phyloP scores from a whole-genome alignment of 2,888 invertebrate species.

The Cataglyphis rosenhaueri region DNA sequence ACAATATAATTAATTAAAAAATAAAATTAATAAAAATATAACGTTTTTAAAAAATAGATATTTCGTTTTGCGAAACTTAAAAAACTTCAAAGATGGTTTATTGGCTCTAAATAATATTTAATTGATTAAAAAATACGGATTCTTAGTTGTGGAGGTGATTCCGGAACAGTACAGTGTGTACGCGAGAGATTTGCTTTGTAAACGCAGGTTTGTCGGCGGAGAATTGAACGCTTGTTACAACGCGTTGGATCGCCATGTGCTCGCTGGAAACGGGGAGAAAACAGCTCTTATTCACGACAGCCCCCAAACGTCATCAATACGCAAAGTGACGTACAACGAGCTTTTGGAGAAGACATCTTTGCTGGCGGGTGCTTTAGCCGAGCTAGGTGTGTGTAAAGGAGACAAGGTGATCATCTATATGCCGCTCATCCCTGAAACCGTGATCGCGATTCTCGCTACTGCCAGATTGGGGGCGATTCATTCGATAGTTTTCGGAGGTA shows the following conservation, averaged over 20 bases:
- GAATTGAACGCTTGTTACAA: constrained; percentile 97
- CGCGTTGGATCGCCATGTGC: constrained; percentile 95
- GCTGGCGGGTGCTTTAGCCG: constrained; percentile 92
- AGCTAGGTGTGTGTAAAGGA: constrained; percentile 92
- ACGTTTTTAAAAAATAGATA: background rate
- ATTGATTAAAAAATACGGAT: background rate
- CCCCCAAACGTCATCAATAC: constrained; percentile 92
- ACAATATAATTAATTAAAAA: too few species aligned
- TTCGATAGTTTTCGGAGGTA: constrained; percentile 97
- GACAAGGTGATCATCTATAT: constrained; percentile 97
- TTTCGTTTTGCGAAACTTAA: background rate
- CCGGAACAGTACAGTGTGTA: background rate
- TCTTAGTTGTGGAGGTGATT: background rate
- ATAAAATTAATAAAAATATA: background rate
- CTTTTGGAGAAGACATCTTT: constrained; percentile 92
- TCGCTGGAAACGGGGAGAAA: constrained; percentile 91
- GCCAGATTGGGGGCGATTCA: constrained; percentile 96
- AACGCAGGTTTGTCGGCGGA: constrained; percentile 93
- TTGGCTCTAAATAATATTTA: background rate
- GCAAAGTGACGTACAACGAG: constrained; percentile 93
- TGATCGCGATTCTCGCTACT: constrained; percentile 95
- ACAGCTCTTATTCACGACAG: constrained; percentile 96
- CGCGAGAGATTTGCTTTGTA: background rate
- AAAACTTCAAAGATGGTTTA: background rate
- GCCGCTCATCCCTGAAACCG: constrained; percentile 96